Conservation (phyloP, 2,797 vertebrate species). For the Sternarchorhynchus goeldii region DNA sequence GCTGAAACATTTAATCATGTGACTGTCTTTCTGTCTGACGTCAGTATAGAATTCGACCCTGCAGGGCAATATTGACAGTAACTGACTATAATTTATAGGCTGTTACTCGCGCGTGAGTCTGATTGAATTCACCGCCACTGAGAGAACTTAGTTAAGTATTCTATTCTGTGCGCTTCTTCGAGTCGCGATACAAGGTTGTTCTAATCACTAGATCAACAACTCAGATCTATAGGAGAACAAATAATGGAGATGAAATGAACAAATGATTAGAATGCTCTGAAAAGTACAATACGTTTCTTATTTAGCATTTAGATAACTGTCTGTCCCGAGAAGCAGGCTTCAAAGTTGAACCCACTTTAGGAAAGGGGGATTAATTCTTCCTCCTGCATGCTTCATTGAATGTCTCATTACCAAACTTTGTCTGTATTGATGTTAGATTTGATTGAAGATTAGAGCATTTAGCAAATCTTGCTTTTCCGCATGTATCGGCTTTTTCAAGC, state of each 20-base stretch:
- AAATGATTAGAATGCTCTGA: slow-evolving; percentile 99
- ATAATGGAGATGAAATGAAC: slow-evolving; percentile 95
- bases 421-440: slow-evolving; percentile 99
- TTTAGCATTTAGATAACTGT: slow-evolving; percentile 99
- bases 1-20: slow-evolving; percentile 40
- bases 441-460: slow-evolving; percentile 99
- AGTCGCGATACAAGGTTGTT: slow-evolving; percentile 82
- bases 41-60: slow-evolving; percentile 24
- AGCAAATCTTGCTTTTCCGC: slow-evolving; percentile 98
- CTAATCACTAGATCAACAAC: slow-evolving; percentile 92
- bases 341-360: slow-evolving; percentile 99
- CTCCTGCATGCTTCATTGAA: slow-evolving; percentile 99
- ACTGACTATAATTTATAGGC: slow-evolving; percentile 46
- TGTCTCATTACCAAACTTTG: slow-evolving; percentile 99
- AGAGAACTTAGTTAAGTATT: slow-evolving; percentile 67
- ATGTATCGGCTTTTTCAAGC: slow-evolving; percentile 94
- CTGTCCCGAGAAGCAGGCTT: slow-evolving; percentile 95
- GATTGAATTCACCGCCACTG: slow-evolving; percentile 60
- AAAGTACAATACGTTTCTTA: slow-evolving; percentile 99
- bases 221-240: slow-evolving; percentile 88
- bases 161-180: slow-evolving; percentile 57
- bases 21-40: slow-evolving; percentile 48
- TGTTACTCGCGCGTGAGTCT: slow-evolving; percentile 55
- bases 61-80: slow-evolving; percentile 55
- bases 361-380: slow-evolving; percentile 99